Evolutionary conservation across 2,888 invertebrate genomes (phyloP), one percentile per base, ranked within the genome.

Genomic region (Cheilosia scutellata): DNA sequence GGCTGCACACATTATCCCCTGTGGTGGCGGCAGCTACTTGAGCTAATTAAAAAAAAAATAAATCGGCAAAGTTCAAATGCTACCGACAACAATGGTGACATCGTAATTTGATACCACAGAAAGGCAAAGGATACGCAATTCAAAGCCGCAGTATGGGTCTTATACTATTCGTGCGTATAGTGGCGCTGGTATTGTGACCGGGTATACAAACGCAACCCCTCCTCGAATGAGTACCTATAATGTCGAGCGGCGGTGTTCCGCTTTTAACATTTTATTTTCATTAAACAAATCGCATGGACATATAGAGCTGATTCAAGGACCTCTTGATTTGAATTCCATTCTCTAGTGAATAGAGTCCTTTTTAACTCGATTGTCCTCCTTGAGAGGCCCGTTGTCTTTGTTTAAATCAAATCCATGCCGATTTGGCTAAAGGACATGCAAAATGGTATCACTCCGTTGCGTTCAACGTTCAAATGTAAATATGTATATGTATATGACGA

Each of bases 1-100:
- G 53, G 60, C 40, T 27, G 31, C 53, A 62, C 20, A 74, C 16
- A 47, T 49, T 62, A 53, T 29, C 62, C 62, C 63, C 63, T 51
- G 25, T 16, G 63, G 71, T 27, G 65, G 47, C 16, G 37, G 47
- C 1, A 79, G 75, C 75, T 84, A 84, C 84, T 84, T 84, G 65
- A 70, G 84, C 84, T 84, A 84, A 84, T 84, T 84, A 84, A 84
- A 84, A 65, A 65, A 63, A 65, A 68, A 55, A 68, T 11, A 68
- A 55, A 68, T n/a, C 9, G 53, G 16, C 49, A 65, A 70, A 63
- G 58, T 68, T 79, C 74, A 79, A 75, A 70, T 53, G 47, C 62
- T 62, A 55, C 62, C 70, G 74, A 60, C 70, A 70, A 84, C 78
- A 78, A 83, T 63, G 78, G 68, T 62, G 78, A 78, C 72, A 83